Base-by-base conservation (phyloP, 2,888 invertebrate species). In the Blera fallax region DNA sequence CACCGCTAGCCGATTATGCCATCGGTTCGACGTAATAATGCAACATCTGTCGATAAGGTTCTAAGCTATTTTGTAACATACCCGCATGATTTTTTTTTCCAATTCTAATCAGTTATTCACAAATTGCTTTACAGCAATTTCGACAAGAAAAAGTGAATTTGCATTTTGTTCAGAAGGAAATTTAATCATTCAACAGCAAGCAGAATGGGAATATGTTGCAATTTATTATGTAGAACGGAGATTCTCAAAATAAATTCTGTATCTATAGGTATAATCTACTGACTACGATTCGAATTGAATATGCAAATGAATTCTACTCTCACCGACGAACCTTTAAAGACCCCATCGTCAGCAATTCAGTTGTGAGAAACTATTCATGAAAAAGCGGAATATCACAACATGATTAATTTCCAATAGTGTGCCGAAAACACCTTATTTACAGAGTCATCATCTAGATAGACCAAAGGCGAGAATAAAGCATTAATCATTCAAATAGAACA, bases 401-500 rank as follows among this genome's bases (percentile, higher is more conserved):
- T 37, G n/a, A 37, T 37, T 37, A 43, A 24, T 16, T 43, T 43
- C 16, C 50, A 24, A 52, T 52, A 50, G 50, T 50, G 32, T 50
- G 48, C 6, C 43, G 14, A 1, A n/a, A 52, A 52, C 14, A 34
- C 32, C 29, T 45, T 29, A 29, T 45, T 62, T 29, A 27, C 34
- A 62, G 21, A 60, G 52, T 69, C 67, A 60, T 67, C 76, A 52
- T 14, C 43, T 16, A 62, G 37, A 14, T 24, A 37, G 50, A 16
- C 11, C 10, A 16, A 24, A 52, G 60, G 45, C 62, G 54, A 56
- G 29, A 62, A 69, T 16, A 56, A 70, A 37, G 24, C 70, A 78
- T 70, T 78, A 70, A 70, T 78, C 78, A 78, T 78, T 70, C n/a
- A 37, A 56, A 45, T 18, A 56, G 37, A 64, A 48, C 56, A 70